Evolutionary conservation across 1,140 invertebrate genomes (phyloP).

Genomic region (Zaprionus kolodkinae): DNA sequence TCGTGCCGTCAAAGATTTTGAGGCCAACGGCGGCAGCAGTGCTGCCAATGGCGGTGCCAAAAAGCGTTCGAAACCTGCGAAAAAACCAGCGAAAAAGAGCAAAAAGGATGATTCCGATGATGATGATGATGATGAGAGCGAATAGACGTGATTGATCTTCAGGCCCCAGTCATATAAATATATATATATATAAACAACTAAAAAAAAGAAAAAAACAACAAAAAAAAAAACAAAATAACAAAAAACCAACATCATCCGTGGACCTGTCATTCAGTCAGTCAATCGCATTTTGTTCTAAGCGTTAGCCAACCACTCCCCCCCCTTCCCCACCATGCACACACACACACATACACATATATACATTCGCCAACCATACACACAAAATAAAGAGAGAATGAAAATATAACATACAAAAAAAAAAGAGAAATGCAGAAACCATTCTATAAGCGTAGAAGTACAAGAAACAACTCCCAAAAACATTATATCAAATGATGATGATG

Average conservation of each 20-base stretch:
- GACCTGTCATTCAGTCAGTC: conserved; percentile 31
- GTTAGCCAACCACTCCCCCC: neutral
- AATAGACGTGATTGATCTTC: conserved; percentile 47
- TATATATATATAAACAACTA: conserved; percentile 8
- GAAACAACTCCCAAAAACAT: neutral
- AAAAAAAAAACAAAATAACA: neutral
- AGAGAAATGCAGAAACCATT: conserved; percentile 22
- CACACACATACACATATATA: conserved; percentile 19
- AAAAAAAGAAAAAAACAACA: neutral
- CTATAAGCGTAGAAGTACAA: conserved; percentile 28
- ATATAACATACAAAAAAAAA: neutral
- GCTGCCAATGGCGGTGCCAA: conserved; percentile 84
- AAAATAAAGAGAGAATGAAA: conserved; percentile 4
- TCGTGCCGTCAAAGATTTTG: conserved; percentile 94
- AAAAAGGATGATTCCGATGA: conserved; percentile 85
- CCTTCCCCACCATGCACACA: conserved; percentile 22
- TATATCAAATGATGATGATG: conserved; percentile 11
- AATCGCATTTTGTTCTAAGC: conserved; percentile 40
- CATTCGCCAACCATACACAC: conserved; percentile 13
- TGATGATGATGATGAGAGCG: conserved; percentile 82
- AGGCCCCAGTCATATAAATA: conserved; percentile 47
- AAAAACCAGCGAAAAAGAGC: conserved; percentile 84
- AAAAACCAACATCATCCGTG: conserved; percentile 27
- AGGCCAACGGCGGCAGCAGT: conserved; percentile 88
- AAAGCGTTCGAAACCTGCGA: conserved; percentile 82